Conservation (phyloP, 2,113 vertebrate species). For the Lipophrys pholis region DNA sequence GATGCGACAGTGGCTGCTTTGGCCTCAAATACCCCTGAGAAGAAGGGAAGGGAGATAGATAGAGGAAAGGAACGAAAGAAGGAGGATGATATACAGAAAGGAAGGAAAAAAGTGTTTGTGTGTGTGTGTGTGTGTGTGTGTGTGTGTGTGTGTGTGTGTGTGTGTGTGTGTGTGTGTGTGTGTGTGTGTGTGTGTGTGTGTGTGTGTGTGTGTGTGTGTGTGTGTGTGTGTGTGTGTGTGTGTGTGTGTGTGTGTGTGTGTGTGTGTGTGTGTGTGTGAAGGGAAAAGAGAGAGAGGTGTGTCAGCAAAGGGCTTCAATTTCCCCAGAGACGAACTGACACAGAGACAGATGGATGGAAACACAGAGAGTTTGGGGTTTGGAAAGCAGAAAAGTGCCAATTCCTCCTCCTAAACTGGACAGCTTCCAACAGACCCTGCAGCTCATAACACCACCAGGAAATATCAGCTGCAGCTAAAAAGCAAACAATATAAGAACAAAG, state of each 20-base stretch:
- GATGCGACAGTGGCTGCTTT: constrained; percentile 49
- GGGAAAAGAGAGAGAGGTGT: constrained; percentile 26
- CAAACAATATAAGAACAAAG: not conserved
- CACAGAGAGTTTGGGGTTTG: constrained; percentile 32
- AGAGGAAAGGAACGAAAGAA: constrained; percentile 33
- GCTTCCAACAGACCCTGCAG: constrained; percentile 32
- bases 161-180: too few species aligned
- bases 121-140: not conserved
- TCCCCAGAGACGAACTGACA: constrained; percentile 58
- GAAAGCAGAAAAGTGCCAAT: constrained; percentile 42
- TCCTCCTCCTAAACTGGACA: constrained; percentile 37
- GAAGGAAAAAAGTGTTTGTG: constrained; percentile 14
- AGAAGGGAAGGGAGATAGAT: constrained; percentile 36
- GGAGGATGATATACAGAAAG: constrained; percentile 41
- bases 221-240: constrained; percentile 17
- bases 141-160: too few species aligned
- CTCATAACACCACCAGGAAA: constrained; percentile 10
- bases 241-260: constrained; percentile 13
- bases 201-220: not conserved
- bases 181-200: too few species aligned
- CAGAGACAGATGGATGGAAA: constrained; percentile 52
- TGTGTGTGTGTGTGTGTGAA: constrained; percentile 10
- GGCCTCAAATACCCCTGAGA: constrained; percentile 52
- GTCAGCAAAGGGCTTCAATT: constrained; percentile 63
- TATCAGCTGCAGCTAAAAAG: constrained; percentile 4